Percentiles rank a stretch among this genome's conserved stretches.
phyloP scores from a whole-genome alignment of 2,888 invertebrate genomes.

The Frankliniella intonsa region DNA sequence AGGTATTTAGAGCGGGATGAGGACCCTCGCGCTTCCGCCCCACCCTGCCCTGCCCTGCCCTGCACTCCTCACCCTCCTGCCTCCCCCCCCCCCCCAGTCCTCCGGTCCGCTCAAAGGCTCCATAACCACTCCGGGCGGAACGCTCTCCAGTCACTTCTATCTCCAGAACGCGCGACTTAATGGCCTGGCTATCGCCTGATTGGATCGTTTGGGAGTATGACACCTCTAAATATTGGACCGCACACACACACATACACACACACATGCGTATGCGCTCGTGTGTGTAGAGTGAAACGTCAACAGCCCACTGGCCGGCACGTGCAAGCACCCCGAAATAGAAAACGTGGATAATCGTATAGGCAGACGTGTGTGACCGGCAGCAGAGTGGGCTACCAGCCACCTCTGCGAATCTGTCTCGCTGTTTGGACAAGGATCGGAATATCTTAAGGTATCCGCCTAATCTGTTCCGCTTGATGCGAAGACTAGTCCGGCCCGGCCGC shows the following conservation, averaged over 20 bases:
- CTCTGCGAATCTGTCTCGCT: no score
- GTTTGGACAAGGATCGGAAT: no score
- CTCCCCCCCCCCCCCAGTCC: neutral
- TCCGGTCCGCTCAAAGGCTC: neutral
- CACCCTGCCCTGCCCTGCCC: neutral
- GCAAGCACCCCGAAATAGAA: no score
- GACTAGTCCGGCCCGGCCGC: no score
- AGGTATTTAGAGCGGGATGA: neutral
- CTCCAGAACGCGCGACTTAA: conserved; percentile 10
- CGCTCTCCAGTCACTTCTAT: neutral
- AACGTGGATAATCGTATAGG: no score
- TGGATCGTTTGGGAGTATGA: conserved; percentile 26
- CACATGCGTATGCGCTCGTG: no score
- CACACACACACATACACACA: neutral
- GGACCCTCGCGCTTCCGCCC: neutral
- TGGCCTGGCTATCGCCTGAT: conserved; percentile 19
- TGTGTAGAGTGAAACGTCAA: no score
- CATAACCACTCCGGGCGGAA: neutral
- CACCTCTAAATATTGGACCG: conserved; percentile 24
- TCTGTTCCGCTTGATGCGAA: no score
- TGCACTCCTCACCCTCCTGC: neutral
- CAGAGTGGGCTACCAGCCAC: no score
- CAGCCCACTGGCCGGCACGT: no score
- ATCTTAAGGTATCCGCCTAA: no score
- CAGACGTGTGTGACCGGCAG: no score